phyloP scores from a whole-genome alignment of 2,113 vertebrate genomes.

The Tupaia tana region DNA sequence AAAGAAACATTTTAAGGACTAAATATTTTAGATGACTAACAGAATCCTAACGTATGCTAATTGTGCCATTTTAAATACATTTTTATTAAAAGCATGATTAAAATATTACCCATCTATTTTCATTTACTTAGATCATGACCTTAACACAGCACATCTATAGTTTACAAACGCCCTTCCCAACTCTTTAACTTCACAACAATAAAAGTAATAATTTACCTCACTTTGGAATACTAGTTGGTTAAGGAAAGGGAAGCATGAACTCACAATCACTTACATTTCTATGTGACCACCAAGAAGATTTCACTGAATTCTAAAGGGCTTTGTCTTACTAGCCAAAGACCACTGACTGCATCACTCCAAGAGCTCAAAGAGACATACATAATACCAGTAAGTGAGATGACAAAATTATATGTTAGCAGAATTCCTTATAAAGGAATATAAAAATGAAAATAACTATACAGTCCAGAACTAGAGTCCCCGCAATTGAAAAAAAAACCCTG shows the following conservation, averaged over 20 bases:
- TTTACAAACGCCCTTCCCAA: background rate
- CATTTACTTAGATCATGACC: slow-evolving; percentile 6
- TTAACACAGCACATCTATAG: background rate
- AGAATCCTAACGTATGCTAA: background rate
- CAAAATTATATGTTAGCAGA: slow-evolving; percentile 77
- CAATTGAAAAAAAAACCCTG: slow-evolving; percentile 58
- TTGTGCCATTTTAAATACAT: background rate
- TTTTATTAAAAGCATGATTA: slow-evolving; percentile 27
- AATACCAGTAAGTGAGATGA: slow-evolving; percentile 47
- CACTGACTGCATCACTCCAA: slow-evolving; percentile 47
- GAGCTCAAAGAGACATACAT: slow-evolving; percentile 61
- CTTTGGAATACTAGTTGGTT: background rate
- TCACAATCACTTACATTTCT: background rate
- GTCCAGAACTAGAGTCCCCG: background rate
- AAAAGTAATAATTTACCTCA: background rate
- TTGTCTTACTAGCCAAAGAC: slow-evolving; percentile 56
- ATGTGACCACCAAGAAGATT: background rate
- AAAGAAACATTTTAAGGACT: background rate
- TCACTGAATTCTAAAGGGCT: slow-evolving; percentile 45
- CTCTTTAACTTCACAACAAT: background rate
- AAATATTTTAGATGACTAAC: slow-evolving; percentile 33
- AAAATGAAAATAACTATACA: slow-evolving; percentile 45
- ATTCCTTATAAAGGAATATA: slow-evolving; percentile 74
- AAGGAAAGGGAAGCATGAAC: background rate
- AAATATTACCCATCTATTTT: slow-evolving; percentile 14